Evolutionary conservation across 2,113 vertebrate genomes (phyloP), one percentile per base, ranked within the genome.

Genomic region (Dascyllus trimaculatus): DNA sequence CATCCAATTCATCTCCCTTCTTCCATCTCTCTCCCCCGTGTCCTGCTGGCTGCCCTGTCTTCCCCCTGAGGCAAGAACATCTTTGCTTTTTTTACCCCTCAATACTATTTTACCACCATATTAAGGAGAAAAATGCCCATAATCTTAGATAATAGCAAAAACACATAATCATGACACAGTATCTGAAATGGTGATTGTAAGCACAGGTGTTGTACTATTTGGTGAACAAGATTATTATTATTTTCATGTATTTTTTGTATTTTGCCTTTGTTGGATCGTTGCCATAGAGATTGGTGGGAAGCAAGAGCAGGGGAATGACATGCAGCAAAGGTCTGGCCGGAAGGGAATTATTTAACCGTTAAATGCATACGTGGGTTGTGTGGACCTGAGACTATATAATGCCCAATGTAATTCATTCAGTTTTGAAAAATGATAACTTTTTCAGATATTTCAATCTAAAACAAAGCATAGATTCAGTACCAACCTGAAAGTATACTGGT

Each of bases 31-130:
- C 52, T 43, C n/a, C 38, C 18, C 8, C 22, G 35, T 11, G 7
- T 69, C 19, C 43, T 32, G 24, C 15, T 24, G 65, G 52, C 43
- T 24, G 32, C 56, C 21, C 43, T 59, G 65, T 77, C 11, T 53
- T 18, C 32, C 17, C 46, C 64, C 58, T 29, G 19, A 54, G 32
- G 5, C 11, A 8, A 45, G 19, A 19, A 58, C 21, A 68, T 60
- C 35, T 48, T 26, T 63, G 40, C 64, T 51, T 35, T 35, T 73
- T 57, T 40, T 1, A 29, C 29, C 29, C 29, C 29, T 1, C 8
- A 35, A 7, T 40, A 15, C 6, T 26, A 3, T 43, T 45, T 59
- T 22, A 10, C 29, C 6, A 46, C 5, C n/a, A n/a, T 10, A 13
- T 29, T 10, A 14, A 56, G 1, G 13, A 35, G 49, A 8, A 43